Conservation (phyloP, 2,888 invertebrate species). For the Drosophila tripunctata region DNA sequence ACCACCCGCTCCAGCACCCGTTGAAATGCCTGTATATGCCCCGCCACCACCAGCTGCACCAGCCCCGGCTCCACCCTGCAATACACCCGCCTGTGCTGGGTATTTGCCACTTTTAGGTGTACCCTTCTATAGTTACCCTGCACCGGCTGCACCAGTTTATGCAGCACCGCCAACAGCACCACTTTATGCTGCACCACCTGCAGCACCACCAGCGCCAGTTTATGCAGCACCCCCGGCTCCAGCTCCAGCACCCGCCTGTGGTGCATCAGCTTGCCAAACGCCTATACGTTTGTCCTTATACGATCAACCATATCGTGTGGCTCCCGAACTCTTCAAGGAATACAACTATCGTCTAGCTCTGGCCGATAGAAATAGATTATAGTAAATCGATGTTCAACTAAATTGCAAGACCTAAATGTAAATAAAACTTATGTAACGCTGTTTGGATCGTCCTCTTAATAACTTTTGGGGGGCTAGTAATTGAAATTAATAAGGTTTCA, state of each 20-base stretch:
- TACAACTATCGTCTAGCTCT: constrained; percentile 63
- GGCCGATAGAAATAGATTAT: constrained; percentile 37
- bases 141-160: constrained; percentile 11
- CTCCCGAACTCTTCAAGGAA: constrained; percentile 74
- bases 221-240: constrained; percentile 8
- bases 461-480: neutral
- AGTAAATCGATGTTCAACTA: constrained; percentile 15
- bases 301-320: constrained; percentile 76
- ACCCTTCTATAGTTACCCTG: constrained; percentile 39
- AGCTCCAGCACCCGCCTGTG: constrained; percentile 15
- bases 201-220: constrained; percentile 10
- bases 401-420: constrained; percentile 47
- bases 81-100: constrained; percentile 43
- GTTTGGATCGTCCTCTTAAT: constrained; percentile 11
- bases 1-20: neutral
- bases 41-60: constrained; percentile 2
- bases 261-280: constrained; percentile 36
- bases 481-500: too few relatives aligned
- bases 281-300: constrained; percentile 64
- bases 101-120: constrained; percentile 51
- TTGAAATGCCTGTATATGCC: constrained; percentile 15
- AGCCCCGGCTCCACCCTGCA: constrained; percentile 28
- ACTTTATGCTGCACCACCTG: neutral
- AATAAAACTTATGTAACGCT: constrained; percentile 62
- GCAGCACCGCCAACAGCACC: constrained; percentile 26